These are phyloP conservation scores for Drosophila buzzatii DNA, from an alignment of 2,888 invertebrate species.

Conservation along the genomic window DNA sequence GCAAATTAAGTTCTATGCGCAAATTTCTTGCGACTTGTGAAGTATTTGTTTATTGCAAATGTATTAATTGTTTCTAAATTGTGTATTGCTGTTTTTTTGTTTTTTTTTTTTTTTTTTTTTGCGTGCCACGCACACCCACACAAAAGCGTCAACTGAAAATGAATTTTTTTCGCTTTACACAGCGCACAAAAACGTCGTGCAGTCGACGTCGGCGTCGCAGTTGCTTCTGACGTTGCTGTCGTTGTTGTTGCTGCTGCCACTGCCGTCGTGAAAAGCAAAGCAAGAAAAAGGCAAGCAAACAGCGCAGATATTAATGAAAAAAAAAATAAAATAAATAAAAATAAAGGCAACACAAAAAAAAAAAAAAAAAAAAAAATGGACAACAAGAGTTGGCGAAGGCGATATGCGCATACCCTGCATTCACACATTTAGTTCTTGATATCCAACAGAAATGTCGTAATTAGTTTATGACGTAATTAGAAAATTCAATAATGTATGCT, in stretches of 20 bases:
- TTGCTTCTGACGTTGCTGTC: slow-evolving; percentile 41
- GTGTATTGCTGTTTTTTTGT: slow-evolving; percentile 43
- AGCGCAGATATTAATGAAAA: slow-evolving; percentile 79
- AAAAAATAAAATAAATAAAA: slow-evolving; percentile 55
- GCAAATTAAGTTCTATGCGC: slow-evolving; percentile 55
- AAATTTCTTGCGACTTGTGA: slow-evolving; percentile 47
- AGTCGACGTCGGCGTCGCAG: slow-evolving; percentile 61
- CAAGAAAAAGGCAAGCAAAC: slow-evolving; percentile 67
- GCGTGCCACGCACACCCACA: slow-evolving; percentile 75
- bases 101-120: slow-evolving; percentile 54
- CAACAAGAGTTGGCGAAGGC: slow-evolving; percentile 24
- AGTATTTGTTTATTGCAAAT: slow-evolving; percentile 60
- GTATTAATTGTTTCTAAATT: slow-evolving; percentile 33
- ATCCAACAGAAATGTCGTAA: neutral
- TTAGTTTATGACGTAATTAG: neutral
- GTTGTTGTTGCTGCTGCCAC: slow-evolving; percentile 38
- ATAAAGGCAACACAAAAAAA: slow-evolving; percentile 58
- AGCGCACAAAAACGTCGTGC: slow-evolving; percentile 71
- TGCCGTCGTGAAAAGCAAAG: slow-evolving; percentile 62
- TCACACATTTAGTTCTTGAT: neutral
- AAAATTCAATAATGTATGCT: neutral
- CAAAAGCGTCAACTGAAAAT: slow-evolving; percentile 79
- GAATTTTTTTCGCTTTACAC: slow-evolving; percentile 79
- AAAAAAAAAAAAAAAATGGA: slow-evolving; percentile 67
- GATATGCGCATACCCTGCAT: slow-evolving; percentile 52